Evolutionary conservation across 2,888 invertebrate species (phyloP), one percentile per base, ranked within the genome.

Genomic region (Clistopyga incitator): DNA sequence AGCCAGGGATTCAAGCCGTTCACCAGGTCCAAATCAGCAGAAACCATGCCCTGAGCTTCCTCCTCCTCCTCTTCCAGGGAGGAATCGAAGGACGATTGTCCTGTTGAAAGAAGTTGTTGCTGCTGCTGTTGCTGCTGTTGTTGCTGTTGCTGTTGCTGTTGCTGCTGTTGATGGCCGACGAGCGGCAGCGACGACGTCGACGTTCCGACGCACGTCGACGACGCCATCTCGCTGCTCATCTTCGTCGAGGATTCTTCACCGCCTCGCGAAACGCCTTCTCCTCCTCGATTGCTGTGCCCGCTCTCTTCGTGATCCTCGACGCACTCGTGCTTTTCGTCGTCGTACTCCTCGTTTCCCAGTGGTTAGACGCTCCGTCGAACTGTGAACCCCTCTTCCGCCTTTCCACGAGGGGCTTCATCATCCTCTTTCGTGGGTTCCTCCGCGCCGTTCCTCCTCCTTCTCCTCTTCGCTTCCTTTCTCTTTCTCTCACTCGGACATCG

Each of bases 1-100:
- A 96, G 94, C 97, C 97, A 97, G 90, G 96, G 96, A 94, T 96
- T 96, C 91, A 95, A 95, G 89, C 96, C 96, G 89, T 94, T 92
- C 86, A 94, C 92, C 88, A 92, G 88, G 78, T 92, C 90, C 91
- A 91, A 90, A 85, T 92, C 92, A 78, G 88, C 78, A 65, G 86
- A 77, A 29, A 56, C 59, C 29, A 77, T 75, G 42, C 25, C 52
- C 45, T 72, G 54, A 54, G 86, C 67, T 59, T 88, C 87, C 65
- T 87, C 87, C 77, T 89, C 86, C 77, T 89, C 86, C 56, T 86
- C 88, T n/a, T 87, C 85, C 25, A 18, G 38, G 8, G 25, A 25
- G 8, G 71, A 23, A 2, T 81, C 78, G 38, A 64, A 75, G 50
- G 75, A 50, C 64, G 64, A 75, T 61, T 34, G 15, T 61, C 47